Percentiles rank a stretch among this genome's conserved stretches.
Evolutionary conservation across 2,797 vertebrate genomes (phyloP).

Genomic region (Eupleurogrammus muticus): DNA sequence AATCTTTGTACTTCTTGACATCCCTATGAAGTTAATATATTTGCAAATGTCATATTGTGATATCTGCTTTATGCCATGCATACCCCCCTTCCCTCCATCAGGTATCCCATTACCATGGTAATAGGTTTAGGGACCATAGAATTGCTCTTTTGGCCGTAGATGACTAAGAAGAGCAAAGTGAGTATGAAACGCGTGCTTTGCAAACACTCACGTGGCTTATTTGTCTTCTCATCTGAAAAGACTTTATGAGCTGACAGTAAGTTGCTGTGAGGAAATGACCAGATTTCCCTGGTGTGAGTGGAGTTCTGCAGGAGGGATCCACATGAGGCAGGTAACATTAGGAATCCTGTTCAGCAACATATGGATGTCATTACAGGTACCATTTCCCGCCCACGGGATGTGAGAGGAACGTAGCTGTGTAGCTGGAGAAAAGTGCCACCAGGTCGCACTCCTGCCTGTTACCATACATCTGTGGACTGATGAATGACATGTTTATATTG

Average conservation of each 20-base stretch:
- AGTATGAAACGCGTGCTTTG: neutral
- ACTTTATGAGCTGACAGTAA: neutral
- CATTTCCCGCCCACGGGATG: neutral
- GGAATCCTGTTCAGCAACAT: neutral
- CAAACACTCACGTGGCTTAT: neutral
- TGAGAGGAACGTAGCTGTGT: too few relatives aligned
- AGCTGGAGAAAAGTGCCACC: too few relatives aligned
- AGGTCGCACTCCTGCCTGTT: neutral
- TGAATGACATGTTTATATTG: neutral
- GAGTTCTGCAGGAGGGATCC: neutral
- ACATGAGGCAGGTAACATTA: neutral
- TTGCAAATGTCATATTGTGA: constrained; percentile 39
- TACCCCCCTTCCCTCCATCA: neutral
- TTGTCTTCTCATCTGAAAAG: neutral
- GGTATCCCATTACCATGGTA: constrained; percentile 43
- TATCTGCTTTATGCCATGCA: constrained; percentile 24
- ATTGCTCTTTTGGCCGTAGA: constrained; percentile 22
- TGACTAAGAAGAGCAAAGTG: neutral
- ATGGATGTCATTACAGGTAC: neutral
- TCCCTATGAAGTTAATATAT: constrained; percentile 23
- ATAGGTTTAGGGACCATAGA: constrained; percentile 16
- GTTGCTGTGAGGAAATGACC: neutral
- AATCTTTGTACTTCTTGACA: constrained; percentile 17
- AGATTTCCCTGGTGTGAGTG: neutral
- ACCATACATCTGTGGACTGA: neutral